Percentiles rank a stretch among this genome's conserved stretches.
phyloP scores from a whole-genome alignment of 2,113 vertebrate species.

The Antigone vipio region DNA sequence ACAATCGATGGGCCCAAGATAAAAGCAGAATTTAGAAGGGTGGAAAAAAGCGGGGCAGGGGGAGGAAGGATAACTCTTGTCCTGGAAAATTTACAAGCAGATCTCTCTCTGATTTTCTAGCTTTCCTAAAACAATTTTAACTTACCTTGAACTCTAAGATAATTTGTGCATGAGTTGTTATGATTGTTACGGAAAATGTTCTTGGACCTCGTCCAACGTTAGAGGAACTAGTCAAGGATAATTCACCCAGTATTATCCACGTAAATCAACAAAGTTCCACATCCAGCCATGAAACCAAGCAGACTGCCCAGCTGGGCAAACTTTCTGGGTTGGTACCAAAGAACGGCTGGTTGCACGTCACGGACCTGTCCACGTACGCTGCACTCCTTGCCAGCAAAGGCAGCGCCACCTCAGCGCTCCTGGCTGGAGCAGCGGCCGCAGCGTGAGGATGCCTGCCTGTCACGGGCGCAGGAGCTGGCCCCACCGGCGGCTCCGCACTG shows the following conservation, averaged over 20 bases:
- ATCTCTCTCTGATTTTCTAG: not conserved
- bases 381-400: not conserved
- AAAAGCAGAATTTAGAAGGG: not conserved
- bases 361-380: accelerated
- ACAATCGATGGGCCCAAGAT: not conserved
- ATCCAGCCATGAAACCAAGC: not conserved
- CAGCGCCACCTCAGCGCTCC: accelerated
- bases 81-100: not conserved
- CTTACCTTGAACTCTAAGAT: not conserved
- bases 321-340: not conserved
- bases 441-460: accelerated
- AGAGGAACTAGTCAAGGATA: not conserved
- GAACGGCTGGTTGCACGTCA: not conserved
- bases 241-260: not conserved
- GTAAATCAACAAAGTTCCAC: not conserved
- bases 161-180: not conserved
- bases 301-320: not conserved
- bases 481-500: accelerated
- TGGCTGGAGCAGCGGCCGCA: accelerated
- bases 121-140: not conserved
- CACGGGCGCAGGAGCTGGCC: not conserved
- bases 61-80: not conserved
- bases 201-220: not conserved
- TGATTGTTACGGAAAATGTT: not conserved
- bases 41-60: accelerated